Conservation (phyloP, 2,113 vertebrate species). For the Sarotherodon lohbergeri region DNA sequence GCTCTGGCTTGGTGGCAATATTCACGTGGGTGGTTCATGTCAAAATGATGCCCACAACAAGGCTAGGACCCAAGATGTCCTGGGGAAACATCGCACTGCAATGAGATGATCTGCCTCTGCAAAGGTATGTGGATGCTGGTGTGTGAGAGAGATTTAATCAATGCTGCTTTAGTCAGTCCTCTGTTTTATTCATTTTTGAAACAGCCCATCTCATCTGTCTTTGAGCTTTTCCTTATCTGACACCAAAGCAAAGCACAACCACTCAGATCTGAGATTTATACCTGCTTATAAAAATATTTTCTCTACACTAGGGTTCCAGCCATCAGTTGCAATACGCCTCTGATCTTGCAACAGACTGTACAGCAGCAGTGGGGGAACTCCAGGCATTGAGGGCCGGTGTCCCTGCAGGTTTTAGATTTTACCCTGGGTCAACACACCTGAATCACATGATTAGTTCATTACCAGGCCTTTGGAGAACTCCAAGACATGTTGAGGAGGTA, state of each 20-base stretch:
- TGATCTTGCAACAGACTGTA: not conserved
- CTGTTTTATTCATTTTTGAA: not conserved
- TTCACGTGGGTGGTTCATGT: not conserved
- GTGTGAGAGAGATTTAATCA: not conserved
- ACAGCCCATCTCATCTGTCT: not conserved
- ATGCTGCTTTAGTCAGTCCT: not conserved
- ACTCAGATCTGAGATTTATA: not conserved
- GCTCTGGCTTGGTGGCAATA: not conserved
- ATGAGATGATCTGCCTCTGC: not conserved
- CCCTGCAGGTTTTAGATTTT: too few species aligned
- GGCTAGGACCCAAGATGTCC: not conserved
- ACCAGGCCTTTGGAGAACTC: too few species aligned
- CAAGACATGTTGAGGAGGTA: too few species aligned
- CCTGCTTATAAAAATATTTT: not conserved
- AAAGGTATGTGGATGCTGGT: not conserved
- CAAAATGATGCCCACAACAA: not conserved
- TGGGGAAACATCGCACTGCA: not conserved
- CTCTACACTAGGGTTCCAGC: not conserved
- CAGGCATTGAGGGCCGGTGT: too few species aligned
- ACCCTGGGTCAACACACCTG: too few species aligned
- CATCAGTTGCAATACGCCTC: not conserved
- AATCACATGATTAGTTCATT: too few species aligned
- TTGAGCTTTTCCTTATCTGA: not conserved
- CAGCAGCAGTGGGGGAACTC: not conserved
- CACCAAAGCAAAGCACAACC: not conserved